Evolutionary conservation across 1,140 invertebrate species (phyloP), one percentile per base, ranked within the genome.

Genomic region (Drosophila lini): DNA sequence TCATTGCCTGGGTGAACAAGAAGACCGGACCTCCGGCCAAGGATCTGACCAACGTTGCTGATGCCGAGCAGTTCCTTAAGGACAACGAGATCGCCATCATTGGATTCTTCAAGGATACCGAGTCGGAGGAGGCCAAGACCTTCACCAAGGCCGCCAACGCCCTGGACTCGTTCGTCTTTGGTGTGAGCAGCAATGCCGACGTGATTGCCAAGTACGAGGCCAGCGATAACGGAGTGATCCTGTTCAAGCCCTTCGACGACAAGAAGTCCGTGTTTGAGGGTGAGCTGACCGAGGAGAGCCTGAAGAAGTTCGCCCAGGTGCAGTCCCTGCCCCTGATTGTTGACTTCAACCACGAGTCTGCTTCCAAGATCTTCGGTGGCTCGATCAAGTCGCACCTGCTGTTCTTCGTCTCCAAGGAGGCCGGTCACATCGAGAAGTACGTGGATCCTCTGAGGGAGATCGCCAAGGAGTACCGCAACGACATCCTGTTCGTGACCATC

Each of bases 321-420:
- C 96, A 99, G 90, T 95, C 97, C 64, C 93, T 99, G 86, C 98
- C 99, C 53, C 93, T 98, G 48, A 96, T 99, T 80, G 96, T 99
- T 58, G 98, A 99, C 93, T 99, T 99, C 94, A 99, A 98, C 78
- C 98, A 99, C 82, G 97, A 99, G 93, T 99, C 97, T 36, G 99
- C 94, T 64, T 96, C 97, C 79, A 99, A 99, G 93, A 99, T 99
- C 92, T 99, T 99, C 92, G 97, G 98, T 80, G 99, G 99, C 78
- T 97, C 98, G 62, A 97, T 99, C 92, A 99, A 99, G 93, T 97
- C 95, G 76, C 99, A 99, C 92, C 94, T 99, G 65, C 94, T 99
- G 50, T 92, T 99, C 55, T 99, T 99, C 94, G 93, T 99, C 48
- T 98, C 97, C 88, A 98, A 99, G 93, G 95, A 96, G 91, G 95